A percentile compares a stretch with the other conserved stretches of the same genome.
phyloP scores from a whole-genome alignment of 2,888 invertebrate genomes.

The Xanthorhoe designata region DNA sequence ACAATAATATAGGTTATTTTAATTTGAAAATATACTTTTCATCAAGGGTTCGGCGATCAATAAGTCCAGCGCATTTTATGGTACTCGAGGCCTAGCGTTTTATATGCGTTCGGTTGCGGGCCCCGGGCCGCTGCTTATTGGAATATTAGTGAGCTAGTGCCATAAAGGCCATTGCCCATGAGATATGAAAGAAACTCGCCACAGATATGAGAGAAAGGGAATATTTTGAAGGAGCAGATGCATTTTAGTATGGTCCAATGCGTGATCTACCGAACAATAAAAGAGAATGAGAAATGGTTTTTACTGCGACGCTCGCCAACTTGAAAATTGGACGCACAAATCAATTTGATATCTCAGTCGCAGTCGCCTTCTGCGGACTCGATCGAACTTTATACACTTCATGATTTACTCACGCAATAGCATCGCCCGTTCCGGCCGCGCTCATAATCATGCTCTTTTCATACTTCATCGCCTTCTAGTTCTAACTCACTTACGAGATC shows the following conservation, averaged over 20 bases:
- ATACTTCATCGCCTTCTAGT: conserved; percentile 66
- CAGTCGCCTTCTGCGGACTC: conserved; percentile 25
- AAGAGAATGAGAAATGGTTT: conserved; percentile 48
- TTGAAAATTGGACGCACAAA: conserved; percentile 65
- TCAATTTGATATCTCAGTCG: conserved; percentile 57
- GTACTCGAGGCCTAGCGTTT: not conserved
- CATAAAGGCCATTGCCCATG: conserved; percentile 11
- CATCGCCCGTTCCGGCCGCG: not conserved
- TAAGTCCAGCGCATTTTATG: not conserved
- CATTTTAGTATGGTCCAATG: conserved; percentile 61
- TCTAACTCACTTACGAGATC: conserved; percentile 66
- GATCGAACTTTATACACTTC: conserved; percentile 13
- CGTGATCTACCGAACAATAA: conserved; percentile 60
- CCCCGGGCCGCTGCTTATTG: not conserved
- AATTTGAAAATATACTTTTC: not conserved
- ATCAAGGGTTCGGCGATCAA: too few species aligned
- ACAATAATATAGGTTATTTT: too few species aligned
- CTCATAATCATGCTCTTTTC: conserved; percentile 60
- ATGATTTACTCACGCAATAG: conserved; percentile 29
- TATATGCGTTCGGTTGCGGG: not conserved
- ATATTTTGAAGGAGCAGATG: conserved; percentile 59
- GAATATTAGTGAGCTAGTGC: conserved; percentile 6
- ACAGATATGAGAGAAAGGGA: conserved; percentile 47
- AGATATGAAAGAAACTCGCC: conserved; percentile 12
- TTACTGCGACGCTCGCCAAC: conserved; percentile 40